Base-by-base conservation (phyloP, 2,888 invertebrate species). In the Pseudococcus viburni region DNA sequence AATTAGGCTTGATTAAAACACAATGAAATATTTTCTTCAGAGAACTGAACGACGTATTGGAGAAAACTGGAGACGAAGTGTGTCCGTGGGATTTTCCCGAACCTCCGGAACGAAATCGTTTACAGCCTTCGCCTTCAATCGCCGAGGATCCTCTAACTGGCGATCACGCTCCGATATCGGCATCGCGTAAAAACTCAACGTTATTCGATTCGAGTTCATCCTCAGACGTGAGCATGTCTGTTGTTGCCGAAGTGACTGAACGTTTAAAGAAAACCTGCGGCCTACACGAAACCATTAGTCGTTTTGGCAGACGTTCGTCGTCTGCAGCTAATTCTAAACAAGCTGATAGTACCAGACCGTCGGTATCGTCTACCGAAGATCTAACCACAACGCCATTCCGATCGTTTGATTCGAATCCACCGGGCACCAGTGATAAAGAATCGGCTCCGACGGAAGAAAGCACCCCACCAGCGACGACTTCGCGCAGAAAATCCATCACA, bases 201-300 rank as follows among this genome's bases (percentile, higher is more conserved):
- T 93, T 93, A 90, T 92, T 95, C 80, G 95, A 95, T 91, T 95
- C 95, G 19, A 94, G 94, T 91, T 95, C 95, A n/a, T 95, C 95
- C 15, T 95, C 95, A 26, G 96, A 96, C 91, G 94, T 95, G 89
- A 95, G 95, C 91, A 92, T 93, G 83, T 91, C 93, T 89, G 93
- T 93, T 11, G 93, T 93, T 85, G 93, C 93, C 51, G 93, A 90
- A 85, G 88, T 90, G 85, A 88, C 89, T 59, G 89, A 89, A 83
- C 89, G 90, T 55, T 88, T 90, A 55, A 88, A 89, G 39, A 89
- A 89, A 85, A 88, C 89, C 51, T 90, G 90, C 85, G 89, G 89
- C 9, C 68, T 89, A 48, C 87, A 87, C 68, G 73, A 87, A 22
- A 73, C 73, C 19, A 22, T 88, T 64, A 39, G 88, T 64, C 64